Conservation (phyloP, 2,797 vertebrate species). For the Arrhamphus sclerolepis region DNA sequence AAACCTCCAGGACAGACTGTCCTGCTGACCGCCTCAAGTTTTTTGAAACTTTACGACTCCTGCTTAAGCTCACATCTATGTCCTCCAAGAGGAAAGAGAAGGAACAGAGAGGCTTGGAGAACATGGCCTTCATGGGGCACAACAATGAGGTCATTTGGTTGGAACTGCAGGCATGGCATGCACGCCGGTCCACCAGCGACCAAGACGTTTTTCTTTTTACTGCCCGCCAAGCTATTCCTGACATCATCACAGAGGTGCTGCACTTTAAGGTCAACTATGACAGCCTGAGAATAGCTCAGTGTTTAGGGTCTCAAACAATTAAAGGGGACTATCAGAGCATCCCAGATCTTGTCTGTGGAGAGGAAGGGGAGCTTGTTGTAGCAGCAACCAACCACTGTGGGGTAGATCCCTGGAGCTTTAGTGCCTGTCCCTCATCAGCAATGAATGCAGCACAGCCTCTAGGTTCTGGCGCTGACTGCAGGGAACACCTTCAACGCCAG, state of each 20-base stretch:
- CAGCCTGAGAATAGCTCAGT: conserved; percentile 71
- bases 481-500: conserved; percentile 92
- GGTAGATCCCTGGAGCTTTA: conserved; percentile 75
- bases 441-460: conserved; percentile 77
- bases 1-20: conserved; percentile 96
- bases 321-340: conserved; percentile 32
- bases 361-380: conserved; percentile 52
- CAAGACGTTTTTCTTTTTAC: conserved; percentile 96
- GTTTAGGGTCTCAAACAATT: conserved; percentile 38
- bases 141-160: conserved; percentile 98
- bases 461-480: conserved; percentile 80
- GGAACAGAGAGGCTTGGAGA: conserved; percentile 94
- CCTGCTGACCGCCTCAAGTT: conserved; percentile 97
- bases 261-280: conserved; percentile 96
- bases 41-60: conserved; percentile 95
- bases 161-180: conserved; percentile 98
- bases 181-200: conserved; percentile 90
- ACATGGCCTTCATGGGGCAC: conserved; percentile 90
- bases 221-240: conserved; percentile 95
- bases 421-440: conserved; percentile 62
- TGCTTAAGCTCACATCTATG: conserved; percentile 98
- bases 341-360: conserved; percentile 40
- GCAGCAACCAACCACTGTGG: conserved; percentile 82
- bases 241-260: conserved; percentile 95
- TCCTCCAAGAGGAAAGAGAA: conserved; percentile 99